Base-by-base conservation (phyloP, 2,888 invertebrate genomes). In the Desoria tigrina region DNA sequence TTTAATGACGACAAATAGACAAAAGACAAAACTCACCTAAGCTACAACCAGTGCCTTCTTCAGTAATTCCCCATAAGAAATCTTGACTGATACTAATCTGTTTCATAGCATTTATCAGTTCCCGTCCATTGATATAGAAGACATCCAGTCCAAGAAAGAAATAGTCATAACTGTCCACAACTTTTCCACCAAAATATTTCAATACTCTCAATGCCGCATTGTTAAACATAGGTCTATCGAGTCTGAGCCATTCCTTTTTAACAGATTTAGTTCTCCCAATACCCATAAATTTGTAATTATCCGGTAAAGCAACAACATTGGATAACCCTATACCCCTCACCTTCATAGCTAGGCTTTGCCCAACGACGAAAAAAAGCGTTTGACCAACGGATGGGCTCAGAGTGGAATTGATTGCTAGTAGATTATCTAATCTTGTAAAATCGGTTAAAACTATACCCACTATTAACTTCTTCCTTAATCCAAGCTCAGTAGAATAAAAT, bases 401-500 rank as follows among this genome's bases (percentile, higher is more conserved):
- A 0, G 96, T 95, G 77, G 86, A 88, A 81, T 97, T 97, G n/a
- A 94, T 82, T 16, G 94, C 92, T 39, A 88, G 83, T 0, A 90
- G 90, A 73, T 89, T 84, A 42, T 84, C 86, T 66, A 88, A 86
- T 23, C 88, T 86, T 78, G 85, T 89, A 57, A 87, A 86, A 77
- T 87, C 87, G 1, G 87, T 87, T 21, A 90, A 91, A 77, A 96
- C 83, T 42, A 95, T 88, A 21, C 90, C 94, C 37, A 94, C 87
- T 78, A 96, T 90, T 16, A 96, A 80, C 78, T 92, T 92, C 74
- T 92, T 92, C 68, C 90, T 85, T 76, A 97, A 95, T 21, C 94
- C 96, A 62, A 98, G 85, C 80, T 98, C 98, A 0, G 96, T 94
- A 55, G 92, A 93, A 79, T 94, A 95, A 82, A 94, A 98, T 24